These are phyloP conservation scores for Onychomys leucogaster DNA, from an alignment of 2,797 vertebrate genomes.

Conservation along the genomic window DNA sequence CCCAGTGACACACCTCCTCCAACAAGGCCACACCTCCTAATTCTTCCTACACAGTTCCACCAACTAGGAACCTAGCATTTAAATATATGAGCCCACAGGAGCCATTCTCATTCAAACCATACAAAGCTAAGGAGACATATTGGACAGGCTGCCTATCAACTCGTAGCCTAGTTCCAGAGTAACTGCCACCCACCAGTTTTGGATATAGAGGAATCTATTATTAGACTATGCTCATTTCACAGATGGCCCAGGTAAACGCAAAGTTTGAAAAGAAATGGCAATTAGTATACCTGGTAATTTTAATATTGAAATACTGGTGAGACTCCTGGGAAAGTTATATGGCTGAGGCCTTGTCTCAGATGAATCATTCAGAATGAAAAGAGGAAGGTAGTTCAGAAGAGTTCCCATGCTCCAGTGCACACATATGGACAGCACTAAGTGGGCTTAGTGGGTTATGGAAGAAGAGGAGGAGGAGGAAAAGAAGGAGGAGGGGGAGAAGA, in stretches of 20 bases:
- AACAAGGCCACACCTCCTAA: neutral
- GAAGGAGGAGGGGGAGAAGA: too few species aligned
- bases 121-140: slow-evolving; percentile 86
- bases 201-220: slow-evolving; percentile 90
- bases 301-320: slow-evolving; percentile 92
- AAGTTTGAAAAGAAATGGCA: slow-evolving; percentile 91
- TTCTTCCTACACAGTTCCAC: neutral
- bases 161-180: slow-evolving; percentile 83
- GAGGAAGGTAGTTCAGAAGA: slow-evolving; percentile 73
- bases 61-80: neutral
- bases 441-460: neutral
- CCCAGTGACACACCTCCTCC: neutral
- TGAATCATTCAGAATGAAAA: slow-evolving; percentile 88
- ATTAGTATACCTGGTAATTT: slow-evolving; percentile 88
- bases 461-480: neutral
- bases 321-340: slow-evolving; percentile 5
- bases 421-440: neutral
- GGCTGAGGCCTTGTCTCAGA: slow-evolving; percentile 94
- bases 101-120: too few species aligned
- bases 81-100: neutral
- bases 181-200: slow-evolving; percentile 84
- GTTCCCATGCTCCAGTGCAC: neutral
- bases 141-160: slow-evolving; percentile 90
- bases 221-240: slow-evolving; percentile 94
- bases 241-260: slow-evolving; percentile 93